These are phyloP conservation scores for Oreochromis spilurus DNA, from an alignment of 2,113 vertebrate species.

Conservation along the genomic window DNA sequence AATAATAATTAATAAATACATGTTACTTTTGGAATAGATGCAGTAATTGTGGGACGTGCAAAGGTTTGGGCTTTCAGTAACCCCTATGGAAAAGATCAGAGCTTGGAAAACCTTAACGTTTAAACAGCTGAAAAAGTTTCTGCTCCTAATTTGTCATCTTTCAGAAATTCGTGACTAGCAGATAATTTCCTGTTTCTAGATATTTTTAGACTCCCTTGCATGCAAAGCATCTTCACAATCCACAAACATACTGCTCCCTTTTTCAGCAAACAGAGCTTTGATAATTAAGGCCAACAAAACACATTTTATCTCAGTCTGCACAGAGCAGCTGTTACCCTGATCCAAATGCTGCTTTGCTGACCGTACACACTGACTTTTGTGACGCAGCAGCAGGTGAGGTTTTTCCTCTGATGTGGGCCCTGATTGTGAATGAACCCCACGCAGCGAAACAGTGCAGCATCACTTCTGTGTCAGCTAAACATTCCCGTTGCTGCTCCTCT, in stretches of 20 bases:
- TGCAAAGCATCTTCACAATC: background rate
- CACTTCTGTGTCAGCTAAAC: background rate
- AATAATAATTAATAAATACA: background rate
- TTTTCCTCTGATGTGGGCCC: background rate
- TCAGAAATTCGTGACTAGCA: background rate
- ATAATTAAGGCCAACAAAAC: background rate
- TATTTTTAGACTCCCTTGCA: background rate
- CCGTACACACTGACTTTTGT: background rate
- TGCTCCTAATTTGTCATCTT: background rate
- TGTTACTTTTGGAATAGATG: background rate
- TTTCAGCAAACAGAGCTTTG: background rate
- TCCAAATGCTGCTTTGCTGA: background rate
- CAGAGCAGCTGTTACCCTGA: background rate
- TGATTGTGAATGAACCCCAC: background rate
- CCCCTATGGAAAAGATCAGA: fast-evolving
- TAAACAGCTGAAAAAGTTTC: background rate
- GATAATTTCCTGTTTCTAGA: background rate
- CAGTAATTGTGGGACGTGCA: background rate
- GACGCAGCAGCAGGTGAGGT: background rate
- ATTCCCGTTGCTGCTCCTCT: background rate
- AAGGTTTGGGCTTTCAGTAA: background rate
- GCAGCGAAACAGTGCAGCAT: background rate
- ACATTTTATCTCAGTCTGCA: background rate
- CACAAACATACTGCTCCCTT: background rate
- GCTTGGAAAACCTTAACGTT: background rate